These are phyloP conservation scores for Catamblyrhynchus diadema DNA, from an alignment of 2,797 vertebrate species.

Conservation along the genomic window DNA sequence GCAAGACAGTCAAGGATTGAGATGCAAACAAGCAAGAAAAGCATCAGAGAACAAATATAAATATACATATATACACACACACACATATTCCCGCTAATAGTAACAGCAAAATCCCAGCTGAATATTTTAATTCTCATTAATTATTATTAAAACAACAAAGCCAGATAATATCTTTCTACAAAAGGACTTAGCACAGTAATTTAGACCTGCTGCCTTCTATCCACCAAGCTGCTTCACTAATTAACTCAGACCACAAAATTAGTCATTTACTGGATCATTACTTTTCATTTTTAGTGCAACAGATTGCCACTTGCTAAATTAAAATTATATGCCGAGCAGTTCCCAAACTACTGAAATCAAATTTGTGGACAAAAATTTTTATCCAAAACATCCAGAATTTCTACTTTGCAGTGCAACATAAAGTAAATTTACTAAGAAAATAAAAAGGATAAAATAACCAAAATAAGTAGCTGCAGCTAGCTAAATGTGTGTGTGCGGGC, in stretches of 20 bases:
- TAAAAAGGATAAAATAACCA: not conserved
- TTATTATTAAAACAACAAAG: constrained; percentile 52
- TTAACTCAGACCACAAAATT: constrained; percentile 54
- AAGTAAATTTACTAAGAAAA: not conserved
- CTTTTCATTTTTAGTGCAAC: constrained; percentile 17
- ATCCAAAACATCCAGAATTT: not conserved
- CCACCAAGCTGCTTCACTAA: not conserved
- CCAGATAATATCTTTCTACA: constrained; percentile 45
- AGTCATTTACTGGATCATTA: constrained; percentile 27
- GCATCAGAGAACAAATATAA: constrained; percentile 34
- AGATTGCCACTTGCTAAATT: constrained; percentile 2
- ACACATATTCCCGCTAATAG: not conserved
- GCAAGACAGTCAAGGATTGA: not conserved
- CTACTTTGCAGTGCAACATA: not conserved
- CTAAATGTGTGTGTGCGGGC: not conserved
- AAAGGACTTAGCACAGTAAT: constrained; percentile 12
- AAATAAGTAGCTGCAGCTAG: not conserved
- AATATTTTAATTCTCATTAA: constrained; percentile 31
- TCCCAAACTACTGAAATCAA: not conserved
- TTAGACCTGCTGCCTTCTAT: constrained; percentile 21
- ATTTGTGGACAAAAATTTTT: not conserved
- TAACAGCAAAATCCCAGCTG: not conserved
- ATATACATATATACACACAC: not conserved
- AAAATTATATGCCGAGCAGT: not conserved
- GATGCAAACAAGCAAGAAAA: constrained; percentile 4